Evolutionary conservation across 2,797 vertebrate species (phyloP), one percentile per base, ranked within the genome.

Genomic region (Halcyon smyrnensis): DNA sequence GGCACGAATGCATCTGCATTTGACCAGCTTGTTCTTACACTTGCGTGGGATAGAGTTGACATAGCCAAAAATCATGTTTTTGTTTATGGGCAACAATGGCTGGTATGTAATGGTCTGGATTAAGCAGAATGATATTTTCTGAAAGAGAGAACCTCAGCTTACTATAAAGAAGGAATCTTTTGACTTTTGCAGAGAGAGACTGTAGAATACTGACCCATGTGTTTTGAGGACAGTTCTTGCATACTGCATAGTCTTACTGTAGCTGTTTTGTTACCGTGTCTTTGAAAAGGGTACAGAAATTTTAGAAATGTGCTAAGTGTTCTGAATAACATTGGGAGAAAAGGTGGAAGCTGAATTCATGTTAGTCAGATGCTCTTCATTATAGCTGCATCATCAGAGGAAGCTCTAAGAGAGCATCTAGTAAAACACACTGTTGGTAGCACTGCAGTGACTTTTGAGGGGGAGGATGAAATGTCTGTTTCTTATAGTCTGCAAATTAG

Each of bases 21-120:
- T 97, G 99, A 99, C 98, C 99, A 99, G 96, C 99, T 99, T 92
- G 99, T 99, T 95, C 98, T 99, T 97, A 99, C 99, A 34, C 98
- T 99, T 97, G 99, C 99, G 12, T 99, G 99, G 99, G 99, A 99
- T 97, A 98, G 99, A 90, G 99, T 99, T 73, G 99, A 99, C 98
- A 99, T 99, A 94, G 99, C 99, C 97, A 99, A 99, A 98, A 99
- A 99, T 97, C 99, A 99, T 25, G 99, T 99, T 96, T 99, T 99
- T 98, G 99, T 99, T 96, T 99, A 99, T 79, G 99, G 99, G 94
- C 99, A 99, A 73, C 99, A 99, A 90, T 99, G 99, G 98, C 97
- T 99, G 99, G 99, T 99, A 98, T 34, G 99, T 99, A 97, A 92
- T 68, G 27, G 56, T 93, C 8, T 93, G 74, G 7, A 84, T 91